phyloP scores from a whole-genome alignment of 1,140 invertebrate genomes.

The Dermatophagoides farinae region DNA sequence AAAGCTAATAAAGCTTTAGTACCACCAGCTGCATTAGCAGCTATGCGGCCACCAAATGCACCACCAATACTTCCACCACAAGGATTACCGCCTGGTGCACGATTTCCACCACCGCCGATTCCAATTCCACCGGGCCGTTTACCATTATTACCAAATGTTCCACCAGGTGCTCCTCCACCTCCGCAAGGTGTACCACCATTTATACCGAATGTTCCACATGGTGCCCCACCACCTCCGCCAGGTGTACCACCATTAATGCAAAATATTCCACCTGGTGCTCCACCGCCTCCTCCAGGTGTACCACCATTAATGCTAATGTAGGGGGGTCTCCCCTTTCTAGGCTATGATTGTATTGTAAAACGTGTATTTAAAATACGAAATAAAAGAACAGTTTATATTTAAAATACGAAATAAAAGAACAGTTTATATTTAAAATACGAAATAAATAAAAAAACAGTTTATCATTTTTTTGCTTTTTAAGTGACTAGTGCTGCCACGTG shows the following conservation, averaged over 20 bases:
- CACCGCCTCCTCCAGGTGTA: not conserved
- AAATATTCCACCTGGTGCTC: not conserved
- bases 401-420: too few relatives aligned
- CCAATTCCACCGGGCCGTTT: not conserved
- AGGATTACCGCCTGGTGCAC: not conserved
- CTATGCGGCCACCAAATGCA: constrained; percentile 37
- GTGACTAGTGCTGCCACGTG: too few relatives aligned
- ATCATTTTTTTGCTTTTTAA: too few relatives aligned
- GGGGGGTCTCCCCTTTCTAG: not conserved
- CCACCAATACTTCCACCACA: constrained; percentile 5
- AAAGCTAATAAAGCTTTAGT: constrained; percentile 86
- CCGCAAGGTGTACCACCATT: too few relatives aligned
- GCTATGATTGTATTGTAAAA: not conserved
- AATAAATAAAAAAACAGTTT: too few relatives aligned
- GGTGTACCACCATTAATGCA: too few relatives aligned
- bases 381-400: too few relatives aligned
- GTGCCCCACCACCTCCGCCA: not conserved
- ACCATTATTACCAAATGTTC: constrained; percentile 1
- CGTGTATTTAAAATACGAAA: too few relatives aligned
- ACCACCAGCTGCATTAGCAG: constrained; percentile 45
- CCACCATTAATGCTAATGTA: not conserved
- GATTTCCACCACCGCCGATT: constrained; percentile 3
- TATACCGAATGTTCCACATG: too few relatives aligned
- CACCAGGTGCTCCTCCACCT: not conserved
- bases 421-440: too few relatives aligned